phyloP scores from a whole-genome alignment of 1,140 invertebrate genomes.

The Megalonaias nervosa region DNA sequence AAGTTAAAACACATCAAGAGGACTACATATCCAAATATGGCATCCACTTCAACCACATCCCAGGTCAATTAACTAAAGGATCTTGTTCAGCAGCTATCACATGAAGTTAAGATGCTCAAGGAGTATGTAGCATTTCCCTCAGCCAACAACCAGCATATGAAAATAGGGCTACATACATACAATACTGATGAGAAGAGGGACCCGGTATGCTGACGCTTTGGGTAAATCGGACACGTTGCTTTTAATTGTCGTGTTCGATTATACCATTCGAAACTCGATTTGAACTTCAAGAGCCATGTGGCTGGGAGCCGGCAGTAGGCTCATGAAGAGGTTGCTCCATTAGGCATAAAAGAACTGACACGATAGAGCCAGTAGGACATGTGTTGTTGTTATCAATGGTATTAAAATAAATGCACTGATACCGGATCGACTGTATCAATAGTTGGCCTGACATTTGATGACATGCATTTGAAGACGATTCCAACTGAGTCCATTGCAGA shows the following conservation, averaged over 20 bases:
- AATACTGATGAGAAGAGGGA: too few species aligned
- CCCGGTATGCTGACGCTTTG: too few species aligned
- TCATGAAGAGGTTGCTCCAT: neutral
- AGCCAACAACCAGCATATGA: too few species aligned
- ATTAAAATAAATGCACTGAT: constrained; percentile 21
- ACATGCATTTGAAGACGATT: constrained; percentile 14
- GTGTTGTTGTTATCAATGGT: constrained; percentile 13
- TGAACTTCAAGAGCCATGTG: neutral
- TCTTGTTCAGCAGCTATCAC: too few species aligned
- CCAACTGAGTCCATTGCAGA: constrained; percentile 1
- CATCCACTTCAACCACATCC: too few species aligned
- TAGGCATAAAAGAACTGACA: neutral
- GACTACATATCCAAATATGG: too few species aligned
- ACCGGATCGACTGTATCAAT: constrained; percentile 34
- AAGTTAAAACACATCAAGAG: too few species aligned
- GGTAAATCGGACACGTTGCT: too few species aligned
- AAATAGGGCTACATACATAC: too few species aligned
- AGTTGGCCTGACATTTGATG: constrained; percentile 21
- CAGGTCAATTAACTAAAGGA: too few species aligned
- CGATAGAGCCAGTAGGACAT: constrained; percentile 13
- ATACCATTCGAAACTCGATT: neutral
- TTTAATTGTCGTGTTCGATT: neutral
- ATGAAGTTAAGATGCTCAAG: too few species aligned
- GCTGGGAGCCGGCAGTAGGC: neutral
- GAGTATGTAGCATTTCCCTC: too few species aligned